A percentile compares a stretch with the other conserved stretches of the same genome.
phyloP scores from a whole-genome alignment of 1,140 invertebrate species.

The Drosophila triauraria region DNA sequence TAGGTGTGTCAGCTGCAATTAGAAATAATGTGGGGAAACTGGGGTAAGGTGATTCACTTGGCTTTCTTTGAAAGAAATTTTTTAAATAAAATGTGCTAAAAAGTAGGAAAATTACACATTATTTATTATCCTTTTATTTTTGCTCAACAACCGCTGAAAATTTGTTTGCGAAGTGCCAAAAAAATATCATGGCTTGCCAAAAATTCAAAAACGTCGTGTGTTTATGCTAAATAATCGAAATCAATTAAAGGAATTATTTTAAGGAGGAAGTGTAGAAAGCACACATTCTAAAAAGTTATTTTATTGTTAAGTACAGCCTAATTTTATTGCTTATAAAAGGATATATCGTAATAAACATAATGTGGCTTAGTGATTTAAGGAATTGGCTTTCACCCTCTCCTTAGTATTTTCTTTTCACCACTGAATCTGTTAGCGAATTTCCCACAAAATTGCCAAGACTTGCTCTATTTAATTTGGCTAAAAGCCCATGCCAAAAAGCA shows the following conservation, averaged over 20 bases:
- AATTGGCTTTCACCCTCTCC: background rate
- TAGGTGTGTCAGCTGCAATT: constrained; percentile 59
- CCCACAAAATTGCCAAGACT: constrained; percentile 17
- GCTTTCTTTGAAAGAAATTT: background rate
- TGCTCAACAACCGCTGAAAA: background rate
- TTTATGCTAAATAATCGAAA: background rate
- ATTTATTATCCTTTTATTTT: background rate
- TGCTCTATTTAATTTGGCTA: constrained; percentile 52
- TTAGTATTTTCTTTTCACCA: constrained; percentile 1
- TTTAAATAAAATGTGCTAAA: background rate
- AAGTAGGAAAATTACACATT: too few relatives aligned
- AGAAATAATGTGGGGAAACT: constrained; percentile 19
- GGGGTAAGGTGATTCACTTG: constrained; percentile 16
- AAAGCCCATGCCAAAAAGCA: constrained; percentile 37
- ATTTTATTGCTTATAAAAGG: too few relatives aligned
- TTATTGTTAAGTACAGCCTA: background rate
- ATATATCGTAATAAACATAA: background rate
- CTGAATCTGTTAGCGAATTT: constrained; percentile 19
- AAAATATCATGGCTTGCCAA: constrained; percentile 6
- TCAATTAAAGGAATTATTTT: background rate
- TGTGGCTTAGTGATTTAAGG: background rate
- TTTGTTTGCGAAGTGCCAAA: background rate
- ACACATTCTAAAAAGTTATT: background rate
- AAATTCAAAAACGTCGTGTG: background rate
- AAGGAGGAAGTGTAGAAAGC: background rate